These are phyloP conservation scores for Dipodomys stephensi DNA, from an alignment of 2,113 vertebrate genomes.

Conservation along the genomic window DNA sequence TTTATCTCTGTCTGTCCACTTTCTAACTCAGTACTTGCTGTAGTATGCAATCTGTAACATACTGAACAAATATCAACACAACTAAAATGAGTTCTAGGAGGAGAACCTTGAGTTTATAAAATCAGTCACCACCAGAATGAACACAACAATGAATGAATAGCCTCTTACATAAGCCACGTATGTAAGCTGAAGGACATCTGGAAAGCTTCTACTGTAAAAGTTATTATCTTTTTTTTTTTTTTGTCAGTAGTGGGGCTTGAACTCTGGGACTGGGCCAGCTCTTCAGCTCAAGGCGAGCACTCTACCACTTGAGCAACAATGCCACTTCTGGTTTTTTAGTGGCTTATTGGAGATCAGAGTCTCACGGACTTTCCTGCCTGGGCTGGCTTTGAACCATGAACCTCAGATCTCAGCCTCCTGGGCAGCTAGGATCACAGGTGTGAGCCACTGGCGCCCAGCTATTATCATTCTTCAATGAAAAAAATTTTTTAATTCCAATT, in stretches of 20 bases:
- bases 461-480: too few species aligned
- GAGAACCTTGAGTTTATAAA: background rate
- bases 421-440: too few species aligned
- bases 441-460: too few species aligned
- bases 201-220: background rate
- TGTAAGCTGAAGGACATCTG: background rate
- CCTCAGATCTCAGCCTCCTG: too few species aligned
- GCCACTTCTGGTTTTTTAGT: too few species aligned
- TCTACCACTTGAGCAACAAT: too few species aligned
- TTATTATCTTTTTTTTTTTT: background rate
- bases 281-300: too few species aligned
- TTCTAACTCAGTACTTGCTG: background rate
- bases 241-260: too few species aligned
- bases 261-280: too few species aligned
- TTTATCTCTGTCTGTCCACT: background rate
- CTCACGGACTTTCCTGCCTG: too few species aligned
- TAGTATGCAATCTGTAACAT: background rate
- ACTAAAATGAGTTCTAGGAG: slow-evolving; percentile 21
- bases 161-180: background rate
- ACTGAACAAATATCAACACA: background rate
- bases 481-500: background rate
- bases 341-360: too few species aligned
- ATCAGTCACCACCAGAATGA: background rate
- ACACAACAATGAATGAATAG: background rate
- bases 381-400: too few species aligned